Evolutionary conservation across 2,797 vertebrate species (phyloP), one percentile per base, ranked within the genome.

Genomic region (Manis pentadactyla): DNA sequence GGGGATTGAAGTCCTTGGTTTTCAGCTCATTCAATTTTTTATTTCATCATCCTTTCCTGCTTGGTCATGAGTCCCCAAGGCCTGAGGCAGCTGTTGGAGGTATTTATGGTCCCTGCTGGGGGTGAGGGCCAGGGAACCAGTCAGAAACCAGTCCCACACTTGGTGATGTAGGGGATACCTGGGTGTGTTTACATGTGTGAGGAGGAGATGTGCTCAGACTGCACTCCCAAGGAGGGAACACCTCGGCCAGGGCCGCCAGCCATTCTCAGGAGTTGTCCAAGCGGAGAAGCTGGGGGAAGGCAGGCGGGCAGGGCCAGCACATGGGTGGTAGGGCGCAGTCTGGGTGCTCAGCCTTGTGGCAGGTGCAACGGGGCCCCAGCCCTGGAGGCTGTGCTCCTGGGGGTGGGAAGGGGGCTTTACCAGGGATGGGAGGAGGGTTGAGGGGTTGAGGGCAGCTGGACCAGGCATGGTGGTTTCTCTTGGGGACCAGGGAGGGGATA

Each of bases 11-110:
- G 81, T 37, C 31, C 66, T 82, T 68, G 37, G 23, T 63, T 88
- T 94, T 81, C 23, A 73, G 37, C 27, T 84, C 17, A 53, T 77
- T 93, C 18, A 34, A 78, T 75, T 73, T 79, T 74, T 94, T 77
- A 59, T 88, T 87, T 95, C 64, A 31, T 87, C n/a, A 34, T 81
- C 71, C 82, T 23, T 87, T 8, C 27, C 59, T 2, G 2, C 9
- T 25, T 66, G 92, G 63, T 94, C 69, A 27, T 37, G 46, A 66
- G 64, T 87, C 77, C 73, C 61, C 63, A 25, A 46, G 63, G 37
- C 84, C 77, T 5, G 8, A 53, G 53, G 78, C n/a, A 57, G 63
- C 78, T 96, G 37, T 91, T 87, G 19, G 91, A 61, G 51, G 66
- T 90, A 25, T 92, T 92, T 90, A 23, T 68, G 64, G 84, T 59